These are phyloP conservation scores for Aphelinus atriplicis DNA, from an alignment of 1,140 invertebrate species.

Conservation along the genomic window DNA sequence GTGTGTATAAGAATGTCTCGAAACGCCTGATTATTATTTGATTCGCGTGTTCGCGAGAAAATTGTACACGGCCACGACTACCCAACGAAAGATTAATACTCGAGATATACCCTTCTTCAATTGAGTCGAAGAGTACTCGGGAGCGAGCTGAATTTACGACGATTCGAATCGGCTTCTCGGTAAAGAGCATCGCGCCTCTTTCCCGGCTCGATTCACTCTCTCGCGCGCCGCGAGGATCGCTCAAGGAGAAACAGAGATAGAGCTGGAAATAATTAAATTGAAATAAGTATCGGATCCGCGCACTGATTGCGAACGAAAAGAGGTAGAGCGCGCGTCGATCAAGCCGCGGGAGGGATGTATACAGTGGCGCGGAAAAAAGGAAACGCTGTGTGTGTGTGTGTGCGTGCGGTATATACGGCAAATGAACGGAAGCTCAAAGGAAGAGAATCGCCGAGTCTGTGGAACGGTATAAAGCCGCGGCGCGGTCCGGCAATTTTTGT, in stretches of 20 bases:
- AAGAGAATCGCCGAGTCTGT: conserved; percentile 18
- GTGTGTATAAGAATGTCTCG: too few relatives aligned
- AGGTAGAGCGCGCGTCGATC: neutral
- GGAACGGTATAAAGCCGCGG: conserved; percentile 3
- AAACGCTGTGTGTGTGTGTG: neutral
- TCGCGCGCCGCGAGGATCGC: neutral
- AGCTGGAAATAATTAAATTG: conserved; percentile 1
- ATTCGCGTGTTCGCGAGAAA: too few relatives aligned
- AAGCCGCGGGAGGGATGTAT: neutral
- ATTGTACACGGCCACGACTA: too few relatives aligned
- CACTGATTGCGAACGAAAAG: neutral
- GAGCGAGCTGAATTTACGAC: neutral
- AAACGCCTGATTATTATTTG: too few relatives aligned
- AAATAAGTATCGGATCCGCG: neutral
- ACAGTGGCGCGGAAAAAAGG: neutral
- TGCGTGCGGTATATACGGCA: neutral
- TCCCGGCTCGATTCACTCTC: too few relatives aligned
- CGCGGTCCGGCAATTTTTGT: conserved; percentile 15
- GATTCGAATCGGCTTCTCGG: neutral
- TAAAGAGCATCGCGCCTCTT: too few relatives aligned
- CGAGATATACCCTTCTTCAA: too few relatives aligned
- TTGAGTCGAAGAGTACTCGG: too few relatives aligned
- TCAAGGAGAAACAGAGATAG: neutral
- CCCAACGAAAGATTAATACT: too few relatives aligned
- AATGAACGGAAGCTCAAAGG: neutral